These are phyloP conservation scores for Daphoenositta chrysoptera DNA, from an alignment of 2,113 vertebrate genomes.

Conservation along the genomic window DNA sequence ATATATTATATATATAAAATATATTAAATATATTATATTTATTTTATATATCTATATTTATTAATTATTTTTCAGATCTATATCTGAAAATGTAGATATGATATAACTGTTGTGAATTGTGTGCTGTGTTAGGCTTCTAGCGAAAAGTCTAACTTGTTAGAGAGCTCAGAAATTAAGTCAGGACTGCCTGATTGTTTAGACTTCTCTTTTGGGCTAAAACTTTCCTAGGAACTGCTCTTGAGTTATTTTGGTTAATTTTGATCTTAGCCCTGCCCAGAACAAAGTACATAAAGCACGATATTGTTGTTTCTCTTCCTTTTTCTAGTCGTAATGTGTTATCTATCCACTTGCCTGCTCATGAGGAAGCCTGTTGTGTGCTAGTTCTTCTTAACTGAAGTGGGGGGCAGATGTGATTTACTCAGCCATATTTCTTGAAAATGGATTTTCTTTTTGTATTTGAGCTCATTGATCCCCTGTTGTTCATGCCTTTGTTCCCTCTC, in stretches of 20 bases:
- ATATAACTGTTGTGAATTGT: background rate
- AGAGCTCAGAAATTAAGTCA: background rate
- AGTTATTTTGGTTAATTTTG: background rate
- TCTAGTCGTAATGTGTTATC: background rate
- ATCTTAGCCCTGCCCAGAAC: background rate
- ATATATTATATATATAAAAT: too few relatives aligned
- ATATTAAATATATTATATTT: too few relatives aligned
- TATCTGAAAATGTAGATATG: background rate
- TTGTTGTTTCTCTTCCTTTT: background rate
- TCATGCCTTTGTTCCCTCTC: background rate
- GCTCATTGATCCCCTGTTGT: background rate
- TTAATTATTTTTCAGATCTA: too few relatives aligned
- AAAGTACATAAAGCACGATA: background rate
- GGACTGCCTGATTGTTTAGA: background rate
- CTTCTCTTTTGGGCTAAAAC: background rate
- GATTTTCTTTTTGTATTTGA: background rate
- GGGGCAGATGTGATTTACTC: background rate
- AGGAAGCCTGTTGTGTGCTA: background rate
- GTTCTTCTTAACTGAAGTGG: background rate
- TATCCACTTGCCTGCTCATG: accelerated
- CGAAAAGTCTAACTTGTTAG: background rate
- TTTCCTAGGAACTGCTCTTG: background rate
- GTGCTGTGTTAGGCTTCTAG: background rate
- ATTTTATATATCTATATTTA: too few relatives aligned
- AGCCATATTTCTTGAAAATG: background rate